Base-by-base conservation (phyloP, 53 echinoderm and acorn worm species). In the Apostichopus leukothele region DNA sequence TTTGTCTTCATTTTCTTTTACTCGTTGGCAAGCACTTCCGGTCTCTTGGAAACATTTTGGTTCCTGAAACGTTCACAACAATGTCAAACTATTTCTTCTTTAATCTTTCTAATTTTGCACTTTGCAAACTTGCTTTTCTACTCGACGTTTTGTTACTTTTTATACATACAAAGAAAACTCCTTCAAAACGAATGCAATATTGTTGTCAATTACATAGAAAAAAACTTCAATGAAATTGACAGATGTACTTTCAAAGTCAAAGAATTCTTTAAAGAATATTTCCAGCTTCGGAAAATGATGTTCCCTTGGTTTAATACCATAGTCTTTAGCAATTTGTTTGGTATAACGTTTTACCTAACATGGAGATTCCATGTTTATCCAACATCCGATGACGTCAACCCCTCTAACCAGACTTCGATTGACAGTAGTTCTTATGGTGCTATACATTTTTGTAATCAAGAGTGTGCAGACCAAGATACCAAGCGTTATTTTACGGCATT, bases 71-170 rank as follows among this genome's bases (percentile, higher is more conserved):
- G 6, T 23, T 25, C 11, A 63, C n/a, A 22, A 9, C 14, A 60
- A 8, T 85, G 85, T 39, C n/a, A 63, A 50, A 67, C 85, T 4
- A 13, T 20, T 23, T 3, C 67, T 5, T 18, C 16, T 5, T 39
- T 18, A 3, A 39, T 85, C 25, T 26, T 5, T 51, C 25, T 85
- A 23, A 18, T 68, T 5, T 67, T 21, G 20, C 85, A 85, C 67
- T 14, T 85, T 4, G 19, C 8, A 11, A 85, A 68, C 67, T 3
- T 85, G 18, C 23, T 85, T 11, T 85, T 85, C 39, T 85, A 85
- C 67, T 63, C 85, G 18, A 63, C 12, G 5, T 85, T 85, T 27
- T 85, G 85, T 68, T 85, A 85, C 51, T 85, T 27, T 25, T 68
- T 85, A 27, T 85, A 85, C 50, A 5, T 85, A 20, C 39, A 85